Evolutionary conservation across 2,797 vertebrate genomes (phyloP), one percentile per base, ranked within the genome.

Genomic region (Spea hammondii): DNA sequence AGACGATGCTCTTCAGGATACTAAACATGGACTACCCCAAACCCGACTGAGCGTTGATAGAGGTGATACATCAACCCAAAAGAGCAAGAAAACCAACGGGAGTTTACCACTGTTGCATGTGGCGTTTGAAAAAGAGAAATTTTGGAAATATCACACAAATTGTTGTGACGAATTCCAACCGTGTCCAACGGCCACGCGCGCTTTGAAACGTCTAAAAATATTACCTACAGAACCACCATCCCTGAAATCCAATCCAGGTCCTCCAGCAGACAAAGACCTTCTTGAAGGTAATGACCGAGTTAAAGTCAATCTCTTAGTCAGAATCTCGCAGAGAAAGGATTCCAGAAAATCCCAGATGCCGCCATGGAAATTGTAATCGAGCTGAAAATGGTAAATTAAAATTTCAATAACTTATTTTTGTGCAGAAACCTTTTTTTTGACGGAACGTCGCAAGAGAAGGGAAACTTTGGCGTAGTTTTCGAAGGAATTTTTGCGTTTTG

Each of bases 241-340:
- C 2, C 49, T 71, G 9, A 53, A 6, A 5, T 9, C 46, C 5
- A 51, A 6, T 1, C 74, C 11, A 8, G 11, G 44, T 11, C 67
- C 72, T 0, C 79, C 80, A 6, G 65, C 45, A 1, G 77, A 82
- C 13, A 32, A 55, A 47, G 72, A 62, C 1, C 82, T 49, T 6
- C 79, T 77, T 5, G 65, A 79, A 85, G 82, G 82, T 83, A 84
- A 84, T 59, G 59, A 70, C 17, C 14, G 57, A 69, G 47, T 84
- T 48, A 69, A 48, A 12, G 54, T 77, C 69, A 83, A 78, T 62
- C 82, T 83, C 64, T 68, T 82, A 69, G 45, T 77, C 68, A 74
- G 48, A 65, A 46, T 80, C 17, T 75, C 49, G 46, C 68, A 82
- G 71, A 82, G 72, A 73, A 79, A 83, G 49, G 55, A 73, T 10